These are phyloP conservation scores for Actinia equina DNA, from an alignment of 64 coral and sea anemone genomes.

Conservation along the genomic window DNA sequence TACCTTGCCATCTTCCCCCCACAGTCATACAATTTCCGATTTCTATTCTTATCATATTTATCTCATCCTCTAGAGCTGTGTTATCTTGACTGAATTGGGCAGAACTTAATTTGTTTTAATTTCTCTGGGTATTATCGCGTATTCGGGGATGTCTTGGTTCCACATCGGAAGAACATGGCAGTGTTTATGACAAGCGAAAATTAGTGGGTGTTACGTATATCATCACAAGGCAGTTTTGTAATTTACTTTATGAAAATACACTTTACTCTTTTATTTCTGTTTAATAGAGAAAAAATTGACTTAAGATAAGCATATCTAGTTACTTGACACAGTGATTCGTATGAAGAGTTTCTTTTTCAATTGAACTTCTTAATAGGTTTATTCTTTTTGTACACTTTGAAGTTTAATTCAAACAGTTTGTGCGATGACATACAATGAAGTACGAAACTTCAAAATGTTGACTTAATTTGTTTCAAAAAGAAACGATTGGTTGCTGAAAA, in stretches of 20 bases:
- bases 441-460: not conserved
- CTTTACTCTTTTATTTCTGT: not conserved
- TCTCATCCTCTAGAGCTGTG: constrained; percentile 17
- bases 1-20: not conserved
- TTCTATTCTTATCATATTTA: not conserved
- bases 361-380: not conserved
- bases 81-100: constrained; percentile 4
- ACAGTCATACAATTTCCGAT: constrained; percentile 24
- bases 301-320: constrained; percentile 1
- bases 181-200: not conserved
- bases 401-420: not conserved
- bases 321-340: not conserved
- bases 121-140: not conserved
- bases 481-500: not conserved
- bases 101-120: constrained; percentile 12
- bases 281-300: not conserved
- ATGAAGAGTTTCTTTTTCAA: not conserved
- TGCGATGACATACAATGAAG: not conserved
- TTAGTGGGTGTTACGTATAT: not conserved
- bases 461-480: not conserved
- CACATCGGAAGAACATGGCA: not conserved
- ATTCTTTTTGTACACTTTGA: not conserved
- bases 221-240: not conserved
- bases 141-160: not conserved
- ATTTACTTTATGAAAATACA: not conserved